phyloP scores from a whole-genome alignment of 2,797 vertebrate genomes.

The Ctenosaura bakeri region DNA sequence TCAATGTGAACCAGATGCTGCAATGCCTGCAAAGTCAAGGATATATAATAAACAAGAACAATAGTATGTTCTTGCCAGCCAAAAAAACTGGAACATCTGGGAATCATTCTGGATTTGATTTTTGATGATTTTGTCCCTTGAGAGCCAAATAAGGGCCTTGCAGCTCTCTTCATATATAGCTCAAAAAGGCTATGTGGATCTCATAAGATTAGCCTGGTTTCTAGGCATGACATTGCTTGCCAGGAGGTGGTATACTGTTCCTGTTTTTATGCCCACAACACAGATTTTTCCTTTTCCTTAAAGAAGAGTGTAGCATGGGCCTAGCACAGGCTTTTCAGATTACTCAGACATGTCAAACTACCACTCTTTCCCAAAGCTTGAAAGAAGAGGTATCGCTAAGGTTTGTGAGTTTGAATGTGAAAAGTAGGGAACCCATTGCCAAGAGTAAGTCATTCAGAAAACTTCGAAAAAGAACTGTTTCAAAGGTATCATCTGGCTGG shows the following conservation, averaged over 20 bases:
- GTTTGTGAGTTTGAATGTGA: background rate
- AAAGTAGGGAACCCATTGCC: background rate
- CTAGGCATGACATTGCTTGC: slow-evolving; percentile 1
- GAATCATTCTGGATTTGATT: slow-evolving; percentile 38
- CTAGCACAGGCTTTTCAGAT: background rate
- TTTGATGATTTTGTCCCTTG: slow-evolving; percentile 10
- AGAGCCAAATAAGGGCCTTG: slow-evolving; percentile 22
- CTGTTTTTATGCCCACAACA: background rate
- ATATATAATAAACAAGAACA: slow-evolving; percentile 25
- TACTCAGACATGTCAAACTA: background rate
- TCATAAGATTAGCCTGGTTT: slow-evolving; percentile 6
- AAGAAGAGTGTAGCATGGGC: background rate
- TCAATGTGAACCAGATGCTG: slow-evolving; percentile 35
- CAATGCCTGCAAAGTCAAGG: slow-evolving; percentile 12
- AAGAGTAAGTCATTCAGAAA: background rate
- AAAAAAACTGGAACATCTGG: slow-evolving; percentile 32
- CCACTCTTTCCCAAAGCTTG: background rate
- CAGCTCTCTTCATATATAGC: slow-evolving; percentile 17
- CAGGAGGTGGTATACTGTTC: background rate
- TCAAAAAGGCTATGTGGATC: background rate
- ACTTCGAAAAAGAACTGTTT: background rate
- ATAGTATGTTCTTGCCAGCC: slow-evolving; percentile 31
- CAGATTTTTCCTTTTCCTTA: slow-evolving; percentile 5
- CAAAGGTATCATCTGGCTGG: background rate
- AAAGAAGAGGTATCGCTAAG: background rate